Evolutionary conservation across 2,113 vertebrate genomes (phyloP).

Genomic region (Corynorhinus townsendii): DNA sequence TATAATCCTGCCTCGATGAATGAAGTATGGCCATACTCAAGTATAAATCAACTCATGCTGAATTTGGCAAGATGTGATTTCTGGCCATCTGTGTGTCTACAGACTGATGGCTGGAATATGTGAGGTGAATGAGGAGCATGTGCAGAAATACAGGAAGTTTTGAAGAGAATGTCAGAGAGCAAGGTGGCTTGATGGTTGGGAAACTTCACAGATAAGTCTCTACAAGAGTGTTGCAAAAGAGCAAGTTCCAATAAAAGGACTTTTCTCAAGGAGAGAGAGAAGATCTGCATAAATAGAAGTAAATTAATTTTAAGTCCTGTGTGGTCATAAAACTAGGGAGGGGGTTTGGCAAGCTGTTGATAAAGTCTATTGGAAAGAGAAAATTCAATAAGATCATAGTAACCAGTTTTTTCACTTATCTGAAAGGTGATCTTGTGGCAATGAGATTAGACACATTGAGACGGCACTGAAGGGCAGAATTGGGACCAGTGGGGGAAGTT

Average conservation of each 20-base stretch:
- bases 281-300: neutral
- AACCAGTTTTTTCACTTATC: neutral
- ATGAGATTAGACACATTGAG: neutral
- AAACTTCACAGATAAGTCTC: neutral
- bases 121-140: neutral
- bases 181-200: neutral
- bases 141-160: neutral
- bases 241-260: neutral
- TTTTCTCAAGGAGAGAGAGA: neutral
- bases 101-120: neutral
- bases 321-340: neutral
- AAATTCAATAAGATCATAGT: neutral
- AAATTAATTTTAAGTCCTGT: neutral
- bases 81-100: neutral
- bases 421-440: neutral
- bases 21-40: neutral
- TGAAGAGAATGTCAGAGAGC: neutral
- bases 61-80: slow-evolving; percentile 1
- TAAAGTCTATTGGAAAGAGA: neutral
- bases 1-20: neutral
- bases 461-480: neutral
- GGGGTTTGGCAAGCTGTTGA: neutral
- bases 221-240: neutral
- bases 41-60: neutral
- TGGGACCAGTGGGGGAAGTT: neutral